phyloP scores from a whole-genome alignment of 2,797 vertebrate species.

The Arrhamphus sclerolepis region DNA sequence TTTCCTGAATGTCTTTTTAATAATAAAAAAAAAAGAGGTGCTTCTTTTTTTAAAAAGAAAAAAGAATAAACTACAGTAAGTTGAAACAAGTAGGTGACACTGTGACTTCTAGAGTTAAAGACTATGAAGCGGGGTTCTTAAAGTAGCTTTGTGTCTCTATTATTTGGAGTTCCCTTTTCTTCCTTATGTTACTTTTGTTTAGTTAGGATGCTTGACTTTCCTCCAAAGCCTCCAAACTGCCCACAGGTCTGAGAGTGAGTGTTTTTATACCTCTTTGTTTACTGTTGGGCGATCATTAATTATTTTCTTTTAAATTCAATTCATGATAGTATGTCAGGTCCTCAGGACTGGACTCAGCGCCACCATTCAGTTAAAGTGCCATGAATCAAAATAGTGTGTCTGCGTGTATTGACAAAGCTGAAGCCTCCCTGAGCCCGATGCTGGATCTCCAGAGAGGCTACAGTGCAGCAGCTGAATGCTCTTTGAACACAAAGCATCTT shows the following conservation, averaged over 20 bases:
- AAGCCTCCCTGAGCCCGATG: slow-evolving; percentile 43
- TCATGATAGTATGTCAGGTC: slow-evolving; percentile 34
- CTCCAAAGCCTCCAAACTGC: slow-evolving; percentile 46
- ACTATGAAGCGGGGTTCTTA: slow-evolving; percentile 5
- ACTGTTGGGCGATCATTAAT: slow-evolving; percentile 4
- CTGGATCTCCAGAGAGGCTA: slow-evolving; percentile 17
- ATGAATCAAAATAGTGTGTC: slow-evolving; percentile 30
- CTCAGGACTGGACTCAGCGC: slow-evolving; percentile 4
- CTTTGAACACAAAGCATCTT: slow-evolving; percentile 13
- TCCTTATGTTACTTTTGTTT: slow-evolving; percentile 24
- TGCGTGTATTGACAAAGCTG: slow-evolving; percentile 30
- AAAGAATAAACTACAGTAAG: no score
- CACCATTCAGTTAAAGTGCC: slow-evolving; percentile 15
- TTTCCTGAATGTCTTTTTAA: slow-evolving; percentile 3
- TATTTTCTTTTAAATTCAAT: slow-evolving; percentile 20
- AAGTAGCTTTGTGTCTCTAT: slow-evolving; percentile 9
- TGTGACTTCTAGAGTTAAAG: slow-evolving; percentile 15
- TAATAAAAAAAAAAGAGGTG: slow-evolving; percentile 2
- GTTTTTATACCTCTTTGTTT: slow-evolving; percentile 33
- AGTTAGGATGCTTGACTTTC: slow-evolving; percentile 42
- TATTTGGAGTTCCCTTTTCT: slow-evolving; percentile 39
- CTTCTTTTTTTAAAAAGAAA: neutral
- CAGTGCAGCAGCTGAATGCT: neutral
- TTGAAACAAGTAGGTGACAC: neutral
- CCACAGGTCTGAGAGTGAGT: slow-evolving; percentile 46